Evolutionary conservation across 2,113 vertebrate species (phyloP), one percentile per base, ranked within the genome.

Genomic region (Malurus elegans): DNA sequence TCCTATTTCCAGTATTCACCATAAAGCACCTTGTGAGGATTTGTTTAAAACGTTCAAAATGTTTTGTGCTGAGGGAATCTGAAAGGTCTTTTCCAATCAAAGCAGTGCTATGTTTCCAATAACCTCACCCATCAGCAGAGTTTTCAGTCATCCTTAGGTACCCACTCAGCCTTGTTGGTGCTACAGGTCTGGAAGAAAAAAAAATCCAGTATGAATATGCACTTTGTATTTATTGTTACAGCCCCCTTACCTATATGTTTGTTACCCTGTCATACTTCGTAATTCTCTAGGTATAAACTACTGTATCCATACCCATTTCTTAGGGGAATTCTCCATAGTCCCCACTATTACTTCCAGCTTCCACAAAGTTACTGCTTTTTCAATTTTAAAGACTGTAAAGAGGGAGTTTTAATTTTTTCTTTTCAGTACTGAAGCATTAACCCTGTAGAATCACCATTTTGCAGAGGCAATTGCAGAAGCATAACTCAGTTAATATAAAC

Each of bases 261-360:
- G 16, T 40, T 58, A 16, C 14, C 14, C 32, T 38, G 25, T 32
- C 40, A 40, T 40, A 26, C 20, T 31, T 58, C 31, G 8, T 48
- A 74, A 72, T 25, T 69, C 45, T 38, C 14, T 38, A 28, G n/a
- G 9, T 42, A 24, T 42, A 42, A 42, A 12, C 47, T 18, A 31
- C 34, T 71, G 5, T n/a, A n/a, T 66, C 71, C 7, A 5, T 34
- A 51, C 7, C 4, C 0, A 0, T 40, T 94, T 76, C 45, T 75
- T 76, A 58, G 25, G 9, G 40, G 3, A 36, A 15, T 54, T 72
- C 13, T 75, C 48, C 9, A 1, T 8, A 14, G 10, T 73, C 10
- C 7, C 3, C 12, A 1, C 6, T 9, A 5, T 58, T 66, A 15
- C 2, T 4, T 66, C 17, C 8, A 65, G 2, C 21, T 58, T 66